A percentile compares a stretch with the other conserved stretches of the same genome.
Evolutionary conservation across 2,888 invertebrate species (phyloP).

Genomic region (Sisyra nigra): DNA sequence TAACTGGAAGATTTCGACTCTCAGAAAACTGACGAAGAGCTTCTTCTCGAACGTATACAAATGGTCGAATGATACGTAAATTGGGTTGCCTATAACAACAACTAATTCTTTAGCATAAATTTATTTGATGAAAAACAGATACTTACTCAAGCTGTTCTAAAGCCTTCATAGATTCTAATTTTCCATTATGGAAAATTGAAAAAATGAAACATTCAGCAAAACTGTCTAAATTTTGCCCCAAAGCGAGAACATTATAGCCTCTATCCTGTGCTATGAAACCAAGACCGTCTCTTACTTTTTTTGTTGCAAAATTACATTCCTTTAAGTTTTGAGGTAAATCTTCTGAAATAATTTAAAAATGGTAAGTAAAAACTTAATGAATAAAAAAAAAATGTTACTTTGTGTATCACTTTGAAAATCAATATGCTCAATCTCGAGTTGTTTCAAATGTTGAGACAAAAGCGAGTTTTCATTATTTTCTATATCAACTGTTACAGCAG

Average conservation of each 20-base stretch:
- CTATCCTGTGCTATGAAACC: slow-evolving; percentile 59
- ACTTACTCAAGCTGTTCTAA: slow-evolving; percentile 58
- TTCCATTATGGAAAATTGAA: slow-evolving; percentile 67
- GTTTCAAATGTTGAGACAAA: slow-evolving; percentile 37
- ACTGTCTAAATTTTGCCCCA: slow-evolving; percentile 77
- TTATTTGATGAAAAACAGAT: slow-evolving; percentile 6
- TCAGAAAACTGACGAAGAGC: slow-evolving; percentile 58
- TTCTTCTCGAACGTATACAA: slow-evolving; percentile 71
- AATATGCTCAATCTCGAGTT: slow-evolving; percentile 39
- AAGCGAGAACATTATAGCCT: slow-evolving; percentile 73
- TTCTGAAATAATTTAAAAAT: neutral
- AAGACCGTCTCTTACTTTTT: slow-evolving; percentile 55
- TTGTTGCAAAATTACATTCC: slow-evolving; percentile 49
- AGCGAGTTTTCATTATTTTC: slow-evolving; percentile 41
- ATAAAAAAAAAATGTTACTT: slow-evolving; percentile 11
- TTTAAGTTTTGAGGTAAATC: neutral
- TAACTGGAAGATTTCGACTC: slow-evolving; percentile 53
- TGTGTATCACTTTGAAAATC: slow-evolving; percentile 30
- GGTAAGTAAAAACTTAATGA: neutral
- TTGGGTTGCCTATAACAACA: slow-evolving; percentile 49
- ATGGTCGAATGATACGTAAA: slow-evolving; percentile 69
- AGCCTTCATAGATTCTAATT: slow-evolving; percentile 59
- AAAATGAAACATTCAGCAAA: slow-evolving; percentile 68
- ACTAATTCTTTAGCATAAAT: slow-evolving; percentile 1
- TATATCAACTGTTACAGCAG: slow-evolving; percentile 63